A percentile compares a stretch with the other conserved stretches of the same genome.
These are phyloP conservation scores for Drosophila guanche DNA, from an alignment of 1,140 invertebrate genomes.

Conservation along the genomic window DNA sequence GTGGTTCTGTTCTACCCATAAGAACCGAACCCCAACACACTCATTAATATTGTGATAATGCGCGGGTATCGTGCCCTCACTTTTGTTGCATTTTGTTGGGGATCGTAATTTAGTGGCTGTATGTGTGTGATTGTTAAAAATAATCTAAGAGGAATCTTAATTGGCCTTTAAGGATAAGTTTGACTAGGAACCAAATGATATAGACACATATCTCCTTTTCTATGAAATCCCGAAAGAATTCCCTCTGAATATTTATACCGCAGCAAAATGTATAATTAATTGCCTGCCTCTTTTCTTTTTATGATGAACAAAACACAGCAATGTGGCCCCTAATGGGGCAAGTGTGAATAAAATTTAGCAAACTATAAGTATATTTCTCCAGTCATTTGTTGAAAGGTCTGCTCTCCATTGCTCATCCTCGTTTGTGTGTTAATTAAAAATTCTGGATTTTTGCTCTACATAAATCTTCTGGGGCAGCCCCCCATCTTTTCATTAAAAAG, in stretches of 20 bases:
- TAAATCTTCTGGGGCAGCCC: conserved; percentile 42
- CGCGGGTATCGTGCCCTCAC: conserved; percentile 57
- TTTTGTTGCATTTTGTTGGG: conserved; percentile 27
- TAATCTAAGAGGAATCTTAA: not conserved
- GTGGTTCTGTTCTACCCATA: not conserved
- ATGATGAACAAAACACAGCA: conserved; percentile 49
- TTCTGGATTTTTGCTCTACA: conserved; percentile 22
- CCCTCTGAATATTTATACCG: conserved; percentile 18
- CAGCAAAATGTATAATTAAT: conserved; percentile 36
- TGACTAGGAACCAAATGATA: not conserved
- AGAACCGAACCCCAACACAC: conserved; percentile 5
- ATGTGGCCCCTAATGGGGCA: conserved; percentile 27
- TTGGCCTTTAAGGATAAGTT: not conserved
- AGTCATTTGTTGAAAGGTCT: conserved; percentile 40
- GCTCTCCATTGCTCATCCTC: not conserved
- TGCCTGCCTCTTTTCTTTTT: conserved; percentile 17
- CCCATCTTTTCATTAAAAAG: conserved; percentile 55
- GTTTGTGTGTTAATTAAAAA: conserved; percentile 52
- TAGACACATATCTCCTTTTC: no score
- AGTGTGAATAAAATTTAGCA: conserved; percentile 51
- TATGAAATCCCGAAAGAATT: conserved; percentile 1
- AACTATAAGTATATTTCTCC: conserved; percentile 31
- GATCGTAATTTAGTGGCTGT: no score
- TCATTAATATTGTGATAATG: conserved; percentile 78
- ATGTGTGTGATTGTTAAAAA: not conserved